Base-by-base conservation (phyloP, 2,888 invertebrate genomes). In the Laothoe populi region DNA sequence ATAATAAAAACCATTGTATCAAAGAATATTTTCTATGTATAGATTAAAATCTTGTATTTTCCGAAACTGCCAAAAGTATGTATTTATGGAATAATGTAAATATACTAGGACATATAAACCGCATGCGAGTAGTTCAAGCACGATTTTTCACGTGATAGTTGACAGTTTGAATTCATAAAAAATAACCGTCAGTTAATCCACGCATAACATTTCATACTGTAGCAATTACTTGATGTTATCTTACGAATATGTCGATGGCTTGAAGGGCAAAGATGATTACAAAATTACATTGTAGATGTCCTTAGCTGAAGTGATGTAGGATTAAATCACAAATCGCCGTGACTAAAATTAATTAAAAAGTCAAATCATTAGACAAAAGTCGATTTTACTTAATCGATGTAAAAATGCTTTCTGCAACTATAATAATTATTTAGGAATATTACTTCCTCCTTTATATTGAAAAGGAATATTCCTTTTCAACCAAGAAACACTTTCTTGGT, bases 41-140 rank as follows among this genome's bases (percentile, higher is more conserved):
- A 53, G 19, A 53, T 53, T 19, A 53, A 19, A 35, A 31, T 16
- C 16, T 19, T 46, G 31, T 31, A 4, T 53, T 53, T 49, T 53
- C 31, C 31, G 31, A 35, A 53, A 53, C 53, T 53, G 53, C 53
- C 53, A 53, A 53, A 53, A 53, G 53, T 35, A 53, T 35, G 19
- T 53, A 53, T 53, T 31, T 35, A 53, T 31, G 26, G 26, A 40
- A 38, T 48, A 24, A 24, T 46, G 24, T 53, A 35, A 31, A 53
- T 53, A 53, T 35, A 19, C 19, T 53, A 53, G 35, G n/a, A 31
- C 16, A 2, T 26, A 53, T n/a, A 31, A 46, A 31, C 35, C 35
- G 35, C 16, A 26, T 26, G 26, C 46, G 11, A 53, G 35, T 53
- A 53, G 49, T 8, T 31, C 31, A 11, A 3, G 5, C 53, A 19